Conservation (phyloP, 2,113 vertebrate genomes). For the Toxostoma redivivum region DNA sequence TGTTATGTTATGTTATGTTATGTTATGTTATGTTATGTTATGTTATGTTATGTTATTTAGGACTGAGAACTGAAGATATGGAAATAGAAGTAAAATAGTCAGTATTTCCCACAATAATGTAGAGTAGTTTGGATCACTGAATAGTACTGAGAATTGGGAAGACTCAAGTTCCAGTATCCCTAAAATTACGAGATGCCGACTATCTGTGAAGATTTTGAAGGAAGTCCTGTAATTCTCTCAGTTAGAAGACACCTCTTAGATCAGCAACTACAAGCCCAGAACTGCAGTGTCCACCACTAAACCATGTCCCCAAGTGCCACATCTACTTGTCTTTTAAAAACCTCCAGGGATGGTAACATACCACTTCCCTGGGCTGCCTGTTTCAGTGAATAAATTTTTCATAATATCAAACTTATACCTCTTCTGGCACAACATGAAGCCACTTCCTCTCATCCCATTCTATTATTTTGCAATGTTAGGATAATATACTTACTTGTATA, state of each 20-base stretch:
- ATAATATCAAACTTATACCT: background rate
- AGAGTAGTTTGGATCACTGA: background rate
- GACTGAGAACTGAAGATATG: background rate
- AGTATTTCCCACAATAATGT: background rate
- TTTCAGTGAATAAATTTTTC: background rate
- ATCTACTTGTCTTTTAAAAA: background rate
- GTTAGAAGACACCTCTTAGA: background rate
- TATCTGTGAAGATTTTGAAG: background rate
- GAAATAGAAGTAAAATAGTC: background rate
- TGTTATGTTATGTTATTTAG: background rate
- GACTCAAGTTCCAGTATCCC: background rate
- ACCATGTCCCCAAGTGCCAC: background rate
- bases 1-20: no score
- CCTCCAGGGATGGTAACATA: background rate
- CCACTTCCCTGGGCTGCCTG: background rate
- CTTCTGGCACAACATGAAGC: background rate
- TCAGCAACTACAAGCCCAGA: background rate
- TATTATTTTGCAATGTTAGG: background rate
- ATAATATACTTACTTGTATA: background rate
- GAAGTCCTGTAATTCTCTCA: background rate
- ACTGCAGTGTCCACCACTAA: background rate
- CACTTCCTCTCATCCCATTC: background rate
- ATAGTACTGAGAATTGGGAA: rapidly evolving
- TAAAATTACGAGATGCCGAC: background rate
- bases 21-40: no score